phyloP scores from a whole-genome alignment of 2,797 vertebrate species.

The Melanitta fusca region DNA sequence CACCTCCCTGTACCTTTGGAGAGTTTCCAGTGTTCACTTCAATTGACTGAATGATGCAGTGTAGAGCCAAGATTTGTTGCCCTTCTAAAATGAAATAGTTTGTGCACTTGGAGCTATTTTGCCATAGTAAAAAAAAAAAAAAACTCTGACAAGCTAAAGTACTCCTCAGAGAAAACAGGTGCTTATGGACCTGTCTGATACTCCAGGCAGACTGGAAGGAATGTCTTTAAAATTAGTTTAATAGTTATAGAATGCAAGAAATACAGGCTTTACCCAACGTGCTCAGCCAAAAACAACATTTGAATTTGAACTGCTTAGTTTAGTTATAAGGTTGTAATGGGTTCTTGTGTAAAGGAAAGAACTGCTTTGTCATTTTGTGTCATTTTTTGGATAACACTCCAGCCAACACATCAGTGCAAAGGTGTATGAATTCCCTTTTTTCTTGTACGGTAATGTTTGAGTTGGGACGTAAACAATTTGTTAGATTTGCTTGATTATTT shows the following conservation, averaged over 20 bases:
- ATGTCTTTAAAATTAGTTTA: background rate
- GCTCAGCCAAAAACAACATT: background rate
- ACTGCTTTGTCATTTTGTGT: background rate
- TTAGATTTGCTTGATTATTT: background rate
- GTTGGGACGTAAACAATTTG: fast-evolving
- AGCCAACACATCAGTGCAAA: background rate
- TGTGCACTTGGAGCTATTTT: background rate
- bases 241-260: background rate
- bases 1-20: background rate
- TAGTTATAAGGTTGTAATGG: background rate
- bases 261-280: background rate
- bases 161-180: background rate
- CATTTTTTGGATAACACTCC: background rate
- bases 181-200: background rate
- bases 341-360: background rate
- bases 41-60: background rate
- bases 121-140: background rate
- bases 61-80: background rate
- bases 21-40: background rate
- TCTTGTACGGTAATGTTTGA: background rate
- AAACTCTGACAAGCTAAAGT: background rate
- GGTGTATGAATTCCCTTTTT: background rate
- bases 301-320: background rate
- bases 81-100: background rate
- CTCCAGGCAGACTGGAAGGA: background rate